Percentiles rank a stretch among this genome's conserved stretches.
Evolutionary conservation across 2,113 vertebrate species (phyloP).

Genomic region (Tautogolabrus adspersus): DNA sequence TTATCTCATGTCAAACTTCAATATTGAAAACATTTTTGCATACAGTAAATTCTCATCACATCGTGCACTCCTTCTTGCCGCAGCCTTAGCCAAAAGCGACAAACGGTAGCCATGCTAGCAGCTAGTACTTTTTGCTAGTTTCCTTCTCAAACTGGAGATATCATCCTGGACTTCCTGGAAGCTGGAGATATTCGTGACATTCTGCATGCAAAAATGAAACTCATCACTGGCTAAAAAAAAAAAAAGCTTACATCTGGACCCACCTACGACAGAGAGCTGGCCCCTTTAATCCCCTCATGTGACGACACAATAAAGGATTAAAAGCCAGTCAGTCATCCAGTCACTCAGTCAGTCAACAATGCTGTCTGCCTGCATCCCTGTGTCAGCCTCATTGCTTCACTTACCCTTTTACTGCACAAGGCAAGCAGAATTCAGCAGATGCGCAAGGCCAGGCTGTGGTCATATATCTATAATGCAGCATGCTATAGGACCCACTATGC

Average conservation of each 20-base stretch:
- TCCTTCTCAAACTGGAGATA: neutral
- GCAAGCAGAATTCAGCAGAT: slow-evolving; percentile 52
- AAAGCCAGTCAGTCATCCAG: slow-evolving; percentile 56
- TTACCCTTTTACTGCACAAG: slow-evolving; percentile 38
- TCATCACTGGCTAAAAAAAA: slow-evolving; percentile 22
- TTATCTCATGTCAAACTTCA: too few species aligned
- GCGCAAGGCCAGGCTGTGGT: slow-evolving; percentile 19
- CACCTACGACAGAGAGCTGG: slow-evolving; percentile 62
- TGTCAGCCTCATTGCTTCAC: slow-evolving; percentile 32
- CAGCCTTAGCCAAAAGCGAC: neutral
- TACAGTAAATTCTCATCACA: too few species aligned
- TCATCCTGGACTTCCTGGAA: slow-evolving; percentile 11
- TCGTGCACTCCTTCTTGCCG: neutral
- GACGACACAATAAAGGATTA: slow-evolving; percentile 77
- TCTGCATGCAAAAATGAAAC: slow-evolving; percentile 16
- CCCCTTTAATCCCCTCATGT: slow-evolving; percentile 73
- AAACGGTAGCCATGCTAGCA: neutral
- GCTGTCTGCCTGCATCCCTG: slow-evolving; percentile 21
- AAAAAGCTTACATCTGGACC: slow-evolving; percentile 66
- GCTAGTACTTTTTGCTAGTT: neutral
- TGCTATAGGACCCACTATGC: slow-evolving; percentile 19
- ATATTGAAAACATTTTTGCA: too few species aligned
- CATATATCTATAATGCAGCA: slow-evolving; percentile 47
- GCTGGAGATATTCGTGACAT: slow-evolving; percentile 6
- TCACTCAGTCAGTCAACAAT: slow-evolving; percentile 35